Percentiles rank a stretch among this genome's conserved stretches.
Evolutionary conservation across 2,797 vertebrate species (phyloP).

Genomic region (Adrianichthys oophorus): DNA sequence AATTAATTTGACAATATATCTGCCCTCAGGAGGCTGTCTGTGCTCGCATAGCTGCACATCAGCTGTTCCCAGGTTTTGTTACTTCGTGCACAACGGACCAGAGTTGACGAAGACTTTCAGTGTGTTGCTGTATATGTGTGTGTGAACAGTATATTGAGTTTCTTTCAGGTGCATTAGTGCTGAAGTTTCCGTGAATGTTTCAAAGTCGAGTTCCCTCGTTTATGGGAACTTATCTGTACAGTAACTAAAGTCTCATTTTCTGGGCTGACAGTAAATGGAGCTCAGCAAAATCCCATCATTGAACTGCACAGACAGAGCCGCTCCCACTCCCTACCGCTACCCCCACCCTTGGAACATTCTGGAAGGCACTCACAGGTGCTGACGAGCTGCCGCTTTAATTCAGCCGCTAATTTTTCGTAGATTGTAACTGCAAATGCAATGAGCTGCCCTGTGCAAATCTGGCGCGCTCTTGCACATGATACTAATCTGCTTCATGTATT

Average conservation of each 20-base stretch:
- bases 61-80: constrained; percentile 10
- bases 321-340: background rate
- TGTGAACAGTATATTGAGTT: background rate
- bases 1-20: constrained; percentile 31
- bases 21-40: constrained; percentile 9
- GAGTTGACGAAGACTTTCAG: background rate
- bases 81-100: background rate
- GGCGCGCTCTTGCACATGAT: constrained; percentile 23
- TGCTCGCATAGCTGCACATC: constrained; percentile 5
- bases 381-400: constrained; percentile 37
- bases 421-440: constrained; percentile 42
- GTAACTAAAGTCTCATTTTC: constrained; percentile 1
- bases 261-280: background rate
- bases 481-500: constrained; percentile 30
- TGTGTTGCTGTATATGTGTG: too few relatives aligned
- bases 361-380: constrained; percentile 38
- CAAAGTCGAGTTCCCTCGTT: background rate
- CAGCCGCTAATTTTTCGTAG: constrained; percentile 48
- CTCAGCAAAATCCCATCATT: constrained; percentile 7
- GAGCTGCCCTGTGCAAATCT: constrained; percentile 24
- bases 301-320: constrained; percentile 5
- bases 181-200: background rate
- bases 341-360: background rate
- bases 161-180: too few relatives aligned
- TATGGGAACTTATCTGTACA: constrained; percentile 7